Evolutionary conservation across 1,140 invertebrate genomes (phyloP), one percentile per base, ranked within the genome.

Genomic region (Saccostrea echinata): DNA sequence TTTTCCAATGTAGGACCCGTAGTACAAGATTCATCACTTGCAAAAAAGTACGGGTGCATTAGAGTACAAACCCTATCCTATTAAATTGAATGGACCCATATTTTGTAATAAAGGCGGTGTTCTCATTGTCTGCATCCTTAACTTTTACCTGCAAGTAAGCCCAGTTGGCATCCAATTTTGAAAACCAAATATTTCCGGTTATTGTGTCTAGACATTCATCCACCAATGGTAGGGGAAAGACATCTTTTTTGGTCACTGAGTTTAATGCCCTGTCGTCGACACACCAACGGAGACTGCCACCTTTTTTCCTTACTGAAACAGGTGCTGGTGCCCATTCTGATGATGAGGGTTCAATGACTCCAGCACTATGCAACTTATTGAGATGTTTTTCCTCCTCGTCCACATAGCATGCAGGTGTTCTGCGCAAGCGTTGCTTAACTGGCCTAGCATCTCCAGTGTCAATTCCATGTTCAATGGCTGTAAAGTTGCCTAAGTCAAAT

Each of bases 21-120:
- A 87, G 61, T 0, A 84, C 57, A 0, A 87, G 81, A 18, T 85
- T 84, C 21, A 84, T 30, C 9, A 88, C 83, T 11, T 43, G 3
- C 1, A 61, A n/a, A 51, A 24, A 87, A 13, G 86, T 84, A 30
- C 53, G 27, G 3, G 55, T 24, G 8, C 33, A 16, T 16, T 61
- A 68, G 27, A 85, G 16, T 33, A 71, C 85, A 80, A 86, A 81
- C 4, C 71, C n/a, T 71, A 86, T 86, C 12, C 76, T 43, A 3
- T 71, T 64, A 57, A 86, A 86, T 18, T 90, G 35, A 82, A 57
- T 57, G 1, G 53, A 11, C 2, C 88, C 89, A 71, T 89, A 81
- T 24, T 89, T 89, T 1, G 85, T 84, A 61, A 84, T 84, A 68
- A 87, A 87, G 1, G 85, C 88, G 1, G 85, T 89, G 35, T 89